Base-by-base conservation (phyloP, 2,797 vertebrate genomes). In the Arnoldichthys spilopterus region DNA sequence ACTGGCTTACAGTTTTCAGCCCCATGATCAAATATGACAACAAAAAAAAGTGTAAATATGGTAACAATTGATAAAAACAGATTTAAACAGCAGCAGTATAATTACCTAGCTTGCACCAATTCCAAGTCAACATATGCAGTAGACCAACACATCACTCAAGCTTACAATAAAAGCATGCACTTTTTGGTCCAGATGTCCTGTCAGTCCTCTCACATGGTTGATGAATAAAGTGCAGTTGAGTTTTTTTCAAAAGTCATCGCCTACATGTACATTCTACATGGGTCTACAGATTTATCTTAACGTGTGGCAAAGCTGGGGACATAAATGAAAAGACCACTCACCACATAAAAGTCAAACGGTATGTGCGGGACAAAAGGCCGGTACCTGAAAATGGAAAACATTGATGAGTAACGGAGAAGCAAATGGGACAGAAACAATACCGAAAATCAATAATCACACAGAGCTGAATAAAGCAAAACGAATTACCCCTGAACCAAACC, bases 311-410 rank as follows among this genome's bases (percentile, higher is more conserved):
- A 8, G 45, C 5, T 8, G 28, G 20, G 47, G 34, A n/a, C 3
- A 69, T 20, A 28, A 61, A 53, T 32, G 11, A 16, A 15, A 64
- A 78, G 72, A 75, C 1, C 77, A 95, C 97, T 97, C 87, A 98
- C 97, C 92, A 98, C 95, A 78, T 98, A 98, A 88, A 99, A 98
- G 72, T 98, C 97, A 80, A 99, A 99, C 0, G 97, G 97, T 80
- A 98, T 99, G 89, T 99, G 97, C 1, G 97, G 97, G 77, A 99
- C 97, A 83, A 99, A 98, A 0, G 97, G 97, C 8, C 97, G 93
- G 89, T 98, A 99, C 91, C 97, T 99, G 67, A 71, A 81, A 79
- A 26, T 16, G n/a, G 62, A 64, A 5, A 63, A 32, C 51, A 83
- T 1, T 30, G 32, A 79, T 58, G 56, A 20, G 13, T 26, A 66